Base-by-base conservation (phyloP, 2,888 invertebrate genomes). In the Epicampocera succincta region DNA sequence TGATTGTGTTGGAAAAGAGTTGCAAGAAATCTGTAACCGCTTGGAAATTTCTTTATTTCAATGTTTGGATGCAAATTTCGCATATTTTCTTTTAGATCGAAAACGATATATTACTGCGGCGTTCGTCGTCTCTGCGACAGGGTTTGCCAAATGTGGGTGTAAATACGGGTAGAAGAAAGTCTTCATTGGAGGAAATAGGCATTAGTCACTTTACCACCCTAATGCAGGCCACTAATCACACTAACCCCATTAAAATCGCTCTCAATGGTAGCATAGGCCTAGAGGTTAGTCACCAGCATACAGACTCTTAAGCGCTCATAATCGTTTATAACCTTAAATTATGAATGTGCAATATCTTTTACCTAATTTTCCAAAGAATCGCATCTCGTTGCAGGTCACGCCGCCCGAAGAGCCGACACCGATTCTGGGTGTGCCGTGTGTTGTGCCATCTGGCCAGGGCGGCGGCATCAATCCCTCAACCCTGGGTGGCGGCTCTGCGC, bases 221-320 rank as follows among this genome's bases (percentile, higher is more conserved):
- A 79, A 90, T 94, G 87, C 93, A 93, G 88, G 93, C 93, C 73
- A 93, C 94, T 84, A 94, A 94, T 89, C 93, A 94, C 87, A 92
- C 93, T 48, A 95, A 95, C 88, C 95, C 96, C 15, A 95, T 97
- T 72, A 96, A 96, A 91, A 95, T 97, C 56, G 95, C 96, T 12
- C 92, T 97, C 71, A 97, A 97, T 88, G 95, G 95, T 75, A 96
- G 95, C 88, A 96, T 97, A 85, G 97, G 96, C 21, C 92, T 97
- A 85, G 96, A 97, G 92, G 91, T 91, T 84, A 83, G 86, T 83
- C 91, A 25, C 17, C 33, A 15, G 17, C 44, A 66, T 50, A 52
- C 50, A 60, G 52, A 61, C 12, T 71, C n/a, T 48, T 76, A 63
- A 17, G 66, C 29, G 19, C 8, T 17, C 40, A 42, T 48, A 50